A percentile compares a stretch with the other conserved stretches of the same genome.
These are phyloP conservation scores for Nineta flava DNA, from an alignment of 2,888 invertebrate genomes.

Conservation along the genomic window DNA sequence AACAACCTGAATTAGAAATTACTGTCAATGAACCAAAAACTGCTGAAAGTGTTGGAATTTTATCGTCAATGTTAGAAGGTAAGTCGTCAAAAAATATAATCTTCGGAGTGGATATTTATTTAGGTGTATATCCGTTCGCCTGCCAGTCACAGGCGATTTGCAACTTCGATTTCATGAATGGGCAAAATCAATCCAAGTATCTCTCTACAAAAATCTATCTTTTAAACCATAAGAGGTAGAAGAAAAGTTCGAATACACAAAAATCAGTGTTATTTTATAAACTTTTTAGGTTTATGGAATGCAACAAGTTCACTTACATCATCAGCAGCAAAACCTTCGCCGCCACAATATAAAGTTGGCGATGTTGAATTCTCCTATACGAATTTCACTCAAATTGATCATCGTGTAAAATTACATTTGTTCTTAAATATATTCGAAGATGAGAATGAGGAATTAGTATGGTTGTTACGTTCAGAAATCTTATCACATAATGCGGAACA, in stretches of 20 bases:
- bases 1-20: slow-evolving; percentile 14
- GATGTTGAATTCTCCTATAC: slow-evolving; percentile 33
- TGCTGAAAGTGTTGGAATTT: slow-evolving; percentile 2
- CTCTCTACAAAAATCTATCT: too few species aligned
- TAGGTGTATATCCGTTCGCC: too few species aligned
- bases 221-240: too few species aligned
- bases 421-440: slow-evolving; percentile 36
- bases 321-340: slow-evolving; percentile 10
- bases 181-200: too few species aligned
- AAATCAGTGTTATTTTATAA: too few species aligned
- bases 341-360: too few species aligned
- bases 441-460: slow-evolving; percentile 34
- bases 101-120: not conserved
- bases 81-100: slow-evolving; percentile 8
- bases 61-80: slow-evolving; percentile 32
- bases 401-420: slow-evolving; percentile 39
- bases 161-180: too few species aligned
- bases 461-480: slow-evolving; percentile 32
- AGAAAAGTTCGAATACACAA: too few species aligned
- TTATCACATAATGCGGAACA: slow-evolving; percentile 24
- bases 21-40: slow-evolving; percentile 5
- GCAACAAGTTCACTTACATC: slow-evolving; percentile 22
- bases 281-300: not conserved
- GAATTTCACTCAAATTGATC: slow-evolving; percentile 37
- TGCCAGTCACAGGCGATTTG: too few species aligned